Conservation (phyloP, 1,140 invertebrate genomes). For the Sycophila sp. region DNA sequence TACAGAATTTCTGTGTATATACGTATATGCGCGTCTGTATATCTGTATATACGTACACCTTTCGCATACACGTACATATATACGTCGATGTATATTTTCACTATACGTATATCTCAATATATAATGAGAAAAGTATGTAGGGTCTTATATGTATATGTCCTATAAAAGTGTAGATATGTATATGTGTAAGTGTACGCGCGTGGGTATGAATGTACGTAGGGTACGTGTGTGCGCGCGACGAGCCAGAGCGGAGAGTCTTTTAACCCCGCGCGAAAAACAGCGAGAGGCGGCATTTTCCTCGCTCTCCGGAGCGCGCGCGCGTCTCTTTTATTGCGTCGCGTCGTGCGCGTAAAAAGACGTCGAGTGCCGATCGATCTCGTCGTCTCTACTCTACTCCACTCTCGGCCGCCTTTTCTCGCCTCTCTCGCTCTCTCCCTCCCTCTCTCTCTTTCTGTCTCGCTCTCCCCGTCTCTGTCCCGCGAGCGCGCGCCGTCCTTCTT, state of each 20-base stretch:
- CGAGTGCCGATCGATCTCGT: constrained; percentile 35
- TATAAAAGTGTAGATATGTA: too few species aligned
- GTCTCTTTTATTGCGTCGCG: constrained; percentile 35
- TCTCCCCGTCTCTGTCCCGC: neutral
- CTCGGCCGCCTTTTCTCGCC: neutral
- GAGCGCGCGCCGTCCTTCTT: neutral
- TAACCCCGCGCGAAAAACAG: constrained; percentile 24
- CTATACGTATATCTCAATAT: too few species aligned
- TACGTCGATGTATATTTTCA: too few species aligned
- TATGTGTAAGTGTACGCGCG: neutral
- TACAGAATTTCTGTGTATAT: too few species aligned
- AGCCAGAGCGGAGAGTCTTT: neutral
- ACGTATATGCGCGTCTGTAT: too few species aligned
- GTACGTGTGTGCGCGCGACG: neutral
- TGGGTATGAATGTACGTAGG: neutral
- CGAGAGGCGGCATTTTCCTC: constrained; percentile 6
- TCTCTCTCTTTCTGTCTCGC: neutral
- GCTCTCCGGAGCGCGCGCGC: constrained; percentile 13
- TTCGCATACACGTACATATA: too few species aligned
- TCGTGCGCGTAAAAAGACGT: constrained; percentile 38
- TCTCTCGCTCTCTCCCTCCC: constrained; percentile 13
- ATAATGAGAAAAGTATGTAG: too few species aligned
- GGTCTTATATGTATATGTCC: too few species aligned
- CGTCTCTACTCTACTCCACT: neutral
- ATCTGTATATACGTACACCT: too few species aligned